Base-by-base conservation (phyloP, 64 coral and sea anemone genomes). In the Stichodactyla mertensii region DNA sequence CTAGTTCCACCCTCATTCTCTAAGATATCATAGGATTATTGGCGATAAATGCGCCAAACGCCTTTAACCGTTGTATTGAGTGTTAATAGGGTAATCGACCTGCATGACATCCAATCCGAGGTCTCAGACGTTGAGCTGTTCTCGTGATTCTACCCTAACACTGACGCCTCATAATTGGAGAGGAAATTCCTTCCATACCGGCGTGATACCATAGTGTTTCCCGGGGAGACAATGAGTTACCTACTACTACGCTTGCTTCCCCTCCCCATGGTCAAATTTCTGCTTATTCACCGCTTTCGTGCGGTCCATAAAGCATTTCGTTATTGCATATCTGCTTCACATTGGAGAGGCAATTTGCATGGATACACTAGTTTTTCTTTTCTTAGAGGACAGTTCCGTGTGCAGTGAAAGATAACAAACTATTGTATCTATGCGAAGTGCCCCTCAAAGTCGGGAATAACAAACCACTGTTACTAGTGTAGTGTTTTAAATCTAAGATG, bases 21-120 rank as follows among this genome's bases (percentile, higher is more conserved):
- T 8, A 0, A 74, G 69, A 1, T 11, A 14, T 74, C 26, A 74
- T 27, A 26, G 27, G 69, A 74, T 74, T 27, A 31, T 23, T 12
- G 24, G 69, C 22, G 69, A 74, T 74, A 74, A 74, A 74, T 45
- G 1, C 69, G 69, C 69, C 69, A 13, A 31, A 74, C 24, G 69
- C 69, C 69, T 74, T 13, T 28, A 31, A 74, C 23, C 10, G 62
- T 66, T 15, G 69, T 74, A 26, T 74, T 27, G 69, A 74, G 69
- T 74, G 69, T 74, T 74, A 74, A 74, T 74, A 74, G 69, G 6
- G 24, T 74, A 31, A 74, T 31, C 22, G 69, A 74, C n/a, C 64
- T 27, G 18, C 66, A n/a, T 26, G 61, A 4, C 28, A 23, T 69
- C 18, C 24, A 6, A 8, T n/a, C 64, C n/a, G 64, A 69, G 36